phyloP scores from a whole-genome alignment of 1,140 invertebrate genomes.

The Drosophila orena region DNA sequence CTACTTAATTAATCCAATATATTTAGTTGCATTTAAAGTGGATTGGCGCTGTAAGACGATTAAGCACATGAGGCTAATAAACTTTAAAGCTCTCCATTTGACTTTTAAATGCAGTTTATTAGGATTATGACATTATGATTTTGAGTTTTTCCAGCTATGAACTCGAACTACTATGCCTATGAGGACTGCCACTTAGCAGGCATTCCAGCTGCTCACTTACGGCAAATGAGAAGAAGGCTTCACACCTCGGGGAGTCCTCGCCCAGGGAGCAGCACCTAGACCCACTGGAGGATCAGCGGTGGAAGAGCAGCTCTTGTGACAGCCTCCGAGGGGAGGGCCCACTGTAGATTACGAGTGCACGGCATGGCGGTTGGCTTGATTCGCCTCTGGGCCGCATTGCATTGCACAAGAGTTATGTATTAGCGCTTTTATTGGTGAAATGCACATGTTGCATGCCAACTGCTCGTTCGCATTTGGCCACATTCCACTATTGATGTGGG shows the following conservation, averaged over 20 bases:
- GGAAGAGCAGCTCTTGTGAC: slow-evolving; percentile 31
- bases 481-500: slow-evolving; percentile 32
- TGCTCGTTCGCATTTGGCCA: slow-evolving; percentile 46
- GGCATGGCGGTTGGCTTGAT: slow-evolving; percentile 7
- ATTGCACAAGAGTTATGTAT: slow-evolving; percentile 58
- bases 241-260: slow-evolving; percentile 81
- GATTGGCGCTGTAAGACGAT: slow-evolving; percentile 5
- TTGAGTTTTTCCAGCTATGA: neutral
- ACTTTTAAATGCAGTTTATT: no score
- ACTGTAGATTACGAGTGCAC: slow-evolving; percentile 41
- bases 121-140: no score
- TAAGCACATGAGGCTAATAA: no score
- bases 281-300: slow-evolving; percentile 2
- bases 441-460: slow-evolving; percentile 69
- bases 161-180: slow-evolving; percentile 13
- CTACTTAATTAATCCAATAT: slow-evolving; percentile 9
- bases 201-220: slow-evolving; percentile 75
- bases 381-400: slow-evolving; percentile 36
- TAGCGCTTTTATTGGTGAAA: slow-evolving; percentile 77
- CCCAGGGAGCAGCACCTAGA: slow-evolving; percentile 21
- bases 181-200: slow-evolving; percentile 41
- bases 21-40: slow-evolving; percentile 24
- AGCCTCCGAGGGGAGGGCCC: slow-evolving; percentile 31
- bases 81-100: no score
- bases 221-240: slow-evolving; percentile 72